Evolutionary conservation across 1,140 invertebrate species (phyloP).

Genomic region (Drosophila nebulosa): DNA sequence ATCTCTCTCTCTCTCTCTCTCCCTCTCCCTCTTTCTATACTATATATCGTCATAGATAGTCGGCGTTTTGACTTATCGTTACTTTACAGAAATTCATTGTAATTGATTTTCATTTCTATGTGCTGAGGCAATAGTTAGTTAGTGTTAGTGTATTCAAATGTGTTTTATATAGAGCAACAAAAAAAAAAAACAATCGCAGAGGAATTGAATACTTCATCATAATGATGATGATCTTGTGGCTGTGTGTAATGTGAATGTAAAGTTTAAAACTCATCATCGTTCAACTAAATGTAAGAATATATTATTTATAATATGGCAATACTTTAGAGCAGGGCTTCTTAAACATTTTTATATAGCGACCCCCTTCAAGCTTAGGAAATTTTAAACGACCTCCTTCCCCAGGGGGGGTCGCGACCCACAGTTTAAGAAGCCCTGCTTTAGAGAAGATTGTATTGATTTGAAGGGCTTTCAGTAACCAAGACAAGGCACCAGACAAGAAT

Average conservation of each 20-base stretch:
- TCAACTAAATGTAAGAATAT: background rate
- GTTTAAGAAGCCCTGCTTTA: too few relatives aligned
- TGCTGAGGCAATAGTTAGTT: slow-evolving; percentile 23
- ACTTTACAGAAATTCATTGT: slow-evolving; percentile 66
- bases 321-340: too few relatives aligned
- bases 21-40: too few relatives aligned
- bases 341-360: too few relatives aligned
- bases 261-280: background rate
- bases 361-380: too few relatives aligned
- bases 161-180: slow-evolving; percentile 20
- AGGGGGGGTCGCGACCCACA: too few relatives aligned
- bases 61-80: slow-evolving; percentile 23
- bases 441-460: too few relatives aligned
- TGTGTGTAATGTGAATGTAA: background rate
- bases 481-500: too few relatives aligned
- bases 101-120: slow-evolving; percentile 58
- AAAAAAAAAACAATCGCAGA: slow-evolving; percentile 12
- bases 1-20: too few relatives aligned
- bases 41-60: background rate
- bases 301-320: background rate
- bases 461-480: too few relatives aligned
- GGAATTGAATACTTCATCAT: slow-evolving; percentile 37
- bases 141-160: slow-evolving; percentile 43
- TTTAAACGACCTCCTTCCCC: too few relatives aligned
- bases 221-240: slow-evolving; percentile 25